These are phyloP conservation scores for Theristicus caerulescens DNA, from an alignment of 2,113 vertebrate genomes.

Conservation along the genomic window DNA sequence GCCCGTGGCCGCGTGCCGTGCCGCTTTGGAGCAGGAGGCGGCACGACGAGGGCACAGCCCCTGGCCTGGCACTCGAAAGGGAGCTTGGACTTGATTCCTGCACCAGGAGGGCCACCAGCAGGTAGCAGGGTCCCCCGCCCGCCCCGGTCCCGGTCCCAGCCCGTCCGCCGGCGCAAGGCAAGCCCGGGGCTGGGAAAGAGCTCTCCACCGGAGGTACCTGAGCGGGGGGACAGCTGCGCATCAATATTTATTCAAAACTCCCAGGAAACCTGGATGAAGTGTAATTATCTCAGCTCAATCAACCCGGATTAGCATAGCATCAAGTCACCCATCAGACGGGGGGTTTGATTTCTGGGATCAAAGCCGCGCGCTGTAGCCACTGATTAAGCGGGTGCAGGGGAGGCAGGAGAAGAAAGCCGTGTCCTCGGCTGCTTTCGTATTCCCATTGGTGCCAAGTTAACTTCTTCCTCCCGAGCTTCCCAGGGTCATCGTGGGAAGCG, in stretches of 20 bases:
- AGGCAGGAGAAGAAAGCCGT: background rate
- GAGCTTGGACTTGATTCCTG: background rate
- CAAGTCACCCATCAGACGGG: constrained; percentile 66
- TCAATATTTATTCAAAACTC: constrained; percentile 75
- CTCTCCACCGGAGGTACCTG: constrained; percentile 31
- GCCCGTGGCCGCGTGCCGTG: rapidly evolving
- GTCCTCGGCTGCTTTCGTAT: background rate
- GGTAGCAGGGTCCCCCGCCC: background rate
- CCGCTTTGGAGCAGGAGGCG: background rate
- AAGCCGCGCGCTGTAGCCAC: constrained; percentile 55
- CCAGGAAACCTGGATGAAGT: constrained; percentile 73
- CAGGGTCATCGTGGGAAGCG: rapidly evolving
- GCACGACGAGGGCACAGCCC: rapidly evolving
- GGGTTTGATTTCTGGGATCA: constrained; percentile 74
- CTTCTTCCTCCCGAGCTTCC: background rate
- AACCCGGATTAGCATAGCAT: constrained; percentile 72
- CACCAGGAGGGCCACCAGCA: rapidly evolving
- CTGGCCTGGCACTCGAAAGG: background rate
- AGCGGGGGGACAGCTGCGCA: constrained; percentile 69
- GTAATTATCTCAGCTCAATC: constrained; percentile 79
- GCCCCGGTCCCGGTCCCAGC: background rate
- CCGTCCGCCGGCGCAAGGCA: rapidly evolving
- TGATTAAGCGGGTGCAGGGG: constrained; percentile 32
- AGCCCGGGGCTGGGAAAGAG: background rate
- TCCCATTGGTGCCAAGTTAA: background rate